A percentile compares a stretch with the other conserved stretches of the same genome.
Evolutionary conservation across 2,113 vertebrate genomes (phyloP).

Genomic region (Sinocyclocheilus anshuiensis): DNA sequence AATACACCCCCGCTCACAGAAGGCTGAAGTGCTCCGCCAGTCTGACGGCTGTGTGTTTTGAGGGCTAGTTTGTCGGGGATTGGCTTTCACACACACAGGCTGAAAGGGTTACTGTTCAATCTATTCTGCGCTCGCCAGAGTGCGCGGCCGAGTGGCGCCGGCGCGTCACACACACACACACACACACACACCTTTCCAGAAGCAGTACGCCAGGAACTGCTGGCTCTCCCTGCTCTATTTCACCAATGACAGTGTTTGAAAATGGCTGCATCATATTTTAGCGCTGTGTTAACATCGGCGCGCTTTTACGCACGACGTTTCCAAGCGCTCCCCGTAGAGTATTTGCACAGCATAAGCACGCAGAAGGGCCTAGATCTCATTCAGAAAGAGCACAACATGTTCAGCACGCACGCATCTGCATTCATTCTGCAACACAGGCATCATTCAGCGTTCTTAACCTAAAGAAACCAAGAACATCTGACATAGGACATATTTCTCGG

Average conservation of each 20-base stretch:
- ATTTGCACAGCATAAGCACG: not conserved
- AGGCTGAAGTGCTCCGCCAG: conserved; percentile 48
- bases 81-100: conserved; percentile 58
- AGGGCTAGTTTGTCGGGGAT: conserved; percentile 70
- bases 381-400: conserved; percentile 46
- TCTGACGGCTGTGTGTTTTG: conserved; percentile 52
- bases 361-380: not conserved
- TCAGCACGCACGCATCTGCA: conserved; percentile 23
- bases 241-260: too few relatives aligned
- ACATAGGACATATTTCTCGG: conserved; percentile 24
- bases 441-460: too few relatives aligned
- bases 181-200: too few relatives aligned
- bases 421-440: not conserved
- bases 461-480: not conserved
- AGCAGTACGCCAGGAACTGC: too few relatives aligned
- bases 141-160: conserved; percentile 85
- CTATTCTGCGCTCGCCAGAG: conserved; percentile 79
- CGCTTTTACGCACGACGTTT: conserved; percentile 51
- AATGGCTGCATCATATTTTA: conserved; percentile 78
- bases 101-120: conserved; percentile 82
- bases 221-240: too few relatives aligned
- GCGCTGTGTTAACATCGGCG: conserved; percentile 46
- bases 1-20: conserved; percentile 23
- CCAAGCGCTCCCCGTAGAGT: not conserved
- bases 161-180: conserved; percentile 75